Base-by-base conservation (phyloP, 2,797 vertebrate genomes). In the Helostoma temminkii region DNA sequence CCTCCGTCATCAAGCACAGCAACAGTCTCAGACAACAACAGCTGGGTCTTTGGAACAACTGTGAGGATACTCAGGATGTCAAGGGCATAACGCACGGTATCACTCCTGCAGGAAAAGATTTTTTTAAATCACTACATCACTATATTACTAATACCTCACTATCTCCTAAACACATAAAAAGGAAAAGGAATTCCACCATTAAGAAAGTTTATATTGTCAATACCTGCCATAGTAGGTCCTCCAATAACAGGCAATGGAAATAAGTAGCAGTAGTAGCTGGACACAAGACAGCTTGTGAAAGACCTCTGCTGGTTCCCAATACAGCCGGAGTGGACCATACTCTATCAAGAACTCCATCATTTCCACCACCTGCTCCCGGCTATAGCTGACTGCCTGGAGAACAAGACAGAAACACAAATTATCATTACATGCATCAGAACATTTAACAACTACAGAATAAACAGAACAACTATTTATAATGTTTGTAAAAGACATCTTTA, bases 261-360 rank as follows among this genome's bases (percentile, higher is more conserved):
- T 98, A 47, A 99, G 97, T 84, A 99, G 98, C 61, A 99, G 91
- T 59, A 99, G 94, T 37, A 99, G 97, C 24, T 98, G 98, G 46
- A 99, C 96, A 58, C 98, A 99, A 47, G 97, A 98, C 14, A 99
- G 86, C 67, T 98, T 98, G 84, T 98, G 96, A 85, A 99, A 99
- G 78, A 99, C 95, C 85, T 99, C 98, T 0, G 97, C 98, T 66
- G 98, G 97, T 83, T 99, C 98, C 98, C 98, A 99, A 80, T 97
- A 99, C 0, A 99, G 93, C 64, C 98, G 94, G 0, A 95, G 96
- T 1, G 98, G 98, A 12, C 97, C 96, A 1, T 96, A 98, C 78
- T 98, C 97, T 19, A 99, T 98, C 49, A 99, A 93, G 86, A 99
- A 99, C 84, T 99, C 98, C 96, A 99, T 97, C 98, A 99, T 99